Percentiles rank a stretch among this genome's conserved stretches.
phyloP scores from a whole-genome alignment of 1,140 invertebrate genomes.

The Meloidogyne exigua region DNA sequence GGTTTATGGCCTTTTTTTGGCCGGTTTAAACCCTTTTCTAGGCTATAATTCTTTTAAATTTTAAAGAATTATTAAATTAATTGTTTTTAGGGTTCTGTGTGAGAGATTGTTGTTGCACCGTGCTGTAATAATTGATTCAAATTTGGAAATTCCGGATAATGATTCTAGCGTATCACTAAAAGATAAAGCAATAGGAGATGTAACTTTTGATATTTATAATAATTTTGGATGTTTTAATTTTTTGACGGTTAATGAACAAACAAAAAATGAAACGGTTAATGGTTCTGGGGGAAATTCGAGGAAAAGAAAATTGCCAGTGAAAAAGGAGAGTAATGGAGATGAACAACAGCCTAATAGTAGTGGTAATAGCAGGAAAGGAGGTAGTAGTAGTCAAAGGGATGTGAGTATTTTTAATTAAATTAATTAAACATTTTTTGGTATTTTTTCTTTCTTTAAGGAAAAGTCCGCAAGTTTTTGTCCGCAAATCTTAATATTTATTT shows the following conservation, averaged over 20 bases:
- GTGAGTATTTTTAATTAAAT: background rate
- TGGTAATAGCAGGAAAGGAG: background rate
- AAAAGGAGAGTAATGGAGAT: background rate
- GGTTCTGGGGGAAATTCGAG: background rate
- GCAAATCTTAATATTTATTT: too few relatives aligned
- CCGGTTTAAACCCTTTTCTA: too few relatives aligned
- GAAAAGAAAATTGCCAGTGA: background rate
- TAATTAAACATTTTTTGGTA: background rate
- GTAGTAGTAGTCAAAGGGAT: constrained; percentile 6
- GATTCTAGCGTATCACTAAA: constrained; percentile 14
- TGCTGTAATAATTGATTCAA: constrained; percentile 28
- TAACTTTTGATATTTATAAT: background rate
- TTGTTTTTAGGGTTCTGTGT: constrained; percentile 23
- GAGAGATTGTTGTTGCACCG: constrained; percentile 22
- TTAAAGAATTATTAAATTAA: background rate
- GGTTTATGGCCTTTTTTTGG: too few relatives aligned
- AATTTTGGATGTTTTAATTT: constrained; percentile 5
- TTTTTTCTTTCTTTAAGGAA: background rate
- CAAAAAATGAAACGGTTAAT: background rate
- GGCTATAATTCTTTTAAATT: background rate
- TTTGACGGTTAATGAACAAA: background rate
- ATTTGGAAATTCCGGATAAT: constrained; percentile 39
- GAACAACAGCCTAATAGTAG: background rate
- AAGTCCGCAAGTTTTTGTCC: too few relatives aligned
- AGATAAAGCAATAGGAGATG: background rate